Evolutionary conservation across 2,888 invertebrate species (phyloP).

Genomic region (Autographa pulchrina): DNA sequence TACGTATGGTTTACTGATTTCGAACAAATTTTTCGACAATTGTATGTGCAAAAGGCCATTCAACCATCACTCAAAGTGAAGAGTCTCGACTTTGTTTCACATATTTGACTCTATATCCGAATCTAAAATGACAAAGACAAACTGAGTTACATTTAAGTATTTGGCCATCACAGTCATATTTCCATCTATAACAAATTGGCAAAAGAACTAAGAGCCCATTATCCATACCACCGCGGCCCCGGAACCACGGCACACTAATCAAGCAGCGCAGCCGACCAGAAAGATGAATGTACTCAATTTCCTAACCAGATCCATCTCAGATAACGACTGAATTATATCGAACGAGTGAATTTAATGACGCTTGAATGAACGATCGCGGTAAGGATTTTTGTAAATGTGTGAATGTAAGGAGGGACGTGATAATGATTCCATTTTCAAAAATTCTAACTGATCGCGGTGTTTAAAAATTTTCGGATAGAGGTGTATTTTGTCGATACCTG

Average conservation of each 20-base stretch:
- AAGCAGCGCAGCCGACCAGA: constrained; percentile 70
- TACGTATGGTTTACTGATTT: no score
- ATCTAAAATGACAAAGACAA: no score
- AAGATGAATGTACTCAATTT: constrained; percentile 82
- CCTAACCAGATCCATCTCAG: constrained; percentile 79
- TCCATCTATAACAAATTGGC: constrained; percentile 10
- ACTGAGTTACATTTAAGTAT: no score
- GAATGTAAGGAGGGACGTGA: neutral
- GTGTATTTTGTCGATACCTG: no score
- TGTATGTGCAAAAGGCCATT: no score
- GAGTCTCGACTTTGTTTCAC: no score
- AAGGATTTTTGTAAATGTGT: constrained; percentile 30
- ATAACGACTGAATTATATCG: constrained; percentile 67
- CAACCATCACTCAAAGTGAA: no score
- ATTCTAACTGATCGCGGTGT: no score
- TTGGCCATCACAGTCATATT: neutral
- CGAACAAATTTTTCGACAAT: no score
- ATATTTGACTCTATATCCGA: no score
- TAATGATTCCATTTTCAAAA: neutral
- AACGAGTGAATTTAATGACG: constrained; percentile 77
- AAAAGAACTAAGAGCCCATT: constrained; percentile 37
- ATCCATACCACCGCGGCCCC: constrained; percentile 49
- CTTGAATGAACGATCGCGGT: constrained; percentile 75
- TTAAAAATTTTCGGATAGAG: no score
- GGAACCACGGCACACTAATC: constrained; percentile 71